Base-by-base conservation (phyloP, 2,113 vertebrate species). In the Phrynosoma platyrhinos region DNA sequence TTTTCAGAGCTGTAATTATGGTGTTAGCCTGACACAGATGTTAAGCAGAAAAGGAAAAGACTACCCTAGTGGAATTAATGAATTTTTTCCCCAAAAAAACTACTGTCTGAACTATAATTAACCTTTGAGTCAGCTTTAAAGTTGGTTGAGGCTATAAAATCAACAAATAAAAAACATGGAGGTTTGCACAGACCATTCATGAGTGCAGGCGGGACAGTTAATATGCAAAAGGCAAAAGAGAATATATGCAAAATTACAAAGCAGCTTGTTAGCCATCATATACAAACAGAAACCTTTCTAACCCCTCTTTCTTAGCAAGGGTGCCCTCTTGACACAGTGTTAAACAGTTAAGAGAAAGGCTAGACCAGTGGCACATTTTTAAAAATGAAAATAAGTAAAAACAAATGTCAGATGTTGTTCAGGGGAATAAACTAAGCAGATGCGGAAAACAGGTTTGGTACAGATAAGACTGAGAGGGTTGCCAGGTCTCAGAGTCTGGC, bases 111-210 rank as follows among this genome's bases (percentile, higher is more conserved):
- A 79, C 66, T 69, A 79, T 30, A 80, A 71, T 87, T 72, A 87
- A 87, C 64, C 47, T 80, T 71, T 87, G 85, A 87, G 68, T 25
- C 42, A 55, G 78, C 47, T 80, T 79, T 80, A 55, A 71, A 80
- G 52, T 87, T 21, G 6, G 42, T 1, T 6, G 23, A 10, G 52
- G 66, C 62, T 32, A 52, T 40, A 27, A 79, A 68, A 86, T 53
- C 72, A 32, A 30, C 85, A 79, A 80, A 68, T 78, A 66, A 66
- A 78, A 78, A 66, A 62, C 23, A 42, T 62, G 36, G 32, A 8
- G 36, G 47, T 79, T 86, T 86, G 83, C 69, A 58, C 58, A 53
- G n/a, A 27, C 52, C 23, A 7, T 71, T 84, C 83, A 58, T 3
- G 69, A 40, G 52, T 75, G 83, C 71, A 55, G 53, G n/a, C 6